Percentiles rank a stretch among this genome's conserved stretches.
These are phyloP conservation scores for Sciurus vulgaris DNA, from an alignment of 2,797 vertebrate species.

Conservation along the genomic window DNA sequence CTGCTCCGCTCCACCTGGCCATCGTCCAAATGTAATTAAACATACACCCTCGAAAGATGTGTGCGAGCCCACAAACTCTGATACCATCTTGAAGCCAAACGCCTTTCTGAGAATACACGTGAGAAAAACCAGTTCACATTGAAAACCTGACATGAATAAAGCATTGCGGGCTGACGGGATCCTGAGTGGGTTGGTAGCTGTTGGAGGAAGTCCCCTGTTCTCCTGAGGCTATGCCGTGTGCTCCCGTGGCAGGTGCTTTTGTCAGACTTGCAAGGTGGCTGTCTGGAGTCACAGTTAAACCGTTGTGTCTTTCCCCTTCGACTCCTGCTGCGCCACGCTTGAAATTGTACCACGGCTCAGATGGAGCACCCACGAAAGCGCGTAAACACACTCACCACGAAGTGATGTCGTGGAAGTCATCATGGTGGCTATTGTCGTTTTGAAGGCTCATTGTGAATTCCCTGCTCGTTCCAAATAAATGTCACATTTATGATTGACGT, in stretches of 20 bases:
- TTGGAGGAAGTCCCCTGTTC: background rate
- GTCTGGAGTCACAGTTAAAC: background rate
- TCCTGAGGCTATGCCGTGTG: background rate
- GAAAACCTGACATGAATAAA: background rate
- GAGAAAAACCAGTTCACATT: background rate
- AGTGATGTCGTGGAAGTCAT: background rate
- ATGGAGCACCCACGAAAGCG: too few relatives aligned
- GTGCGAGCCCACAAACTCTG: background rate
- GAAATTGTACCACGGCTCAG: background rate
- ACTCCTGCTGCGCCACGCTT: background rate
- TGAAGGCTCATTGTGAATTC: background rate
- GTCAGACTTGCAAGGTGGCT: background rate
- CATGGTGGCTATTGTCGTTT: background rate
- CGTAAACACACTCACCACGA: background rate
- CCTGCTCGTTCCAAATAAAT: background rate
- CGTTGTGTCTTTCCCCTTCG: background rate
- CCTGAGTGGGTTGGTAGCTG: background rate
- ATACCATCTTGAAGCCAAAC: background rate
- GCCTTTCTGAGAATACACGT: background rate
- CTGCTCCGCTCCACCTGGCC: background rate
- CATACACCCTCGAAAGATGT: background rate
- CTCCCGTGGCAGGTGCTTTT: background rate
- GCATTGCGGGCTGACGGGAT: background rate
- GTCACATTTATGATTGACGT: background rate
- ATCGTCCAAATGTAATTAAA: background rate